phyloP scores from a whole-genome alignment of 2,113 vertebrate genomes.

The Syrrhaptes paradoxus region DNA sequence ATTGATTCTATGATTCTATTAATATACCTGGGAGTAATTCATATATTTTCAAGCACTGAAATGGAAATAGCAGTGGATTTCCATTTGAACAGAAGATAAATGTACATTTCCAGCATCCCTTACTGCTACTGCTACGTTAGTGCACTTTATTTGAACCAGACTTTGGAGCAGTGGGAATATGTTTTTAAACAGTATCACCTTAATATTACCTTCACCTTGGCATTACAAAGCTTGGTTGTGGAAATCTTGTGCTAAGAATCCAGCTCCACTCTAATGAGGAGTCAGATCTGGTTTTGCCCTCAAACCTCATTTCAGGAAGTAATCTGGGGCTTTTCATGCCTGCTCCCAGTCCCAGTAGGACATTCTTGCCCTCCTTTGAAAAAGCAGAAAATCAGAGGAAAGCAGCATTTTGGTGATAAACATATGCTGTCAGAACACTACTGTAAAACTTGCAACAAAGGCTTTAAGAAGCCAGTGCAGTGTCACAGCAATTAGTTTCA shows the following conservation, averaged over 20 bases:
- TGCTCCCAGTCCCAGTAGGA: background rate
- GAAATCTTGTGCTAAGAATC: background rate
- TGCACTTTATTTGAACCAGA: background rate
- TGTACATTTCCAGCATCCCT: background rate
- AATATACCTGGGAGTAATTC: background rate
- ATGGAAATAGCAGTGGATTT: background rate
- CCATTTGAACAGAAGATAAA: background rate
- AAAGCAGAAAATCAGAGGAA: conserved; percentile 29
- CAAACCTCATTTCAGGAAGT: conserved; percentile 11
- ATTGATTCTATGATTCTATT: too few relatives aligned
- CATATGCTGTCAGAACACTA: background rate
- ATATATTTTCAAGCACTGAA: background rate
- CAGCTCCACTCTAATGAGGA: background rate
- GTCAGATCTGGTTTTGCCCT: background rate
- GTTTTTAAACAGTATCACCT: background rate
- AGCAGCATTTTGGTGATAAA: conserved; percentile 12
- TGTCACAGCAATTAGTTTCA: background rate
- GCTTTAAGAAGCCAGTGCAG: background rate
- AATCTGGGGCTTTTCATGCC: background rate
- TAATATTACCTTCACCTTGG: background rate
- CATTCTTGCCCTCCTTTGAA: background rate
- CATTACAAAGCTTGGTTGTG: background rate
- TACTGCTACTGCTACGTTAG: background rate
- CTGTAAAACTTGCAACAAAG: background rate
- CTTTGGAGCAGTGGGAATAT: background rate